Percentiles rank a stretch among this genome's conserved stretches.
Conservation (phyloP, 2,797 vertebrate genomes). For the Pipistrellus nathusii region DNA sequence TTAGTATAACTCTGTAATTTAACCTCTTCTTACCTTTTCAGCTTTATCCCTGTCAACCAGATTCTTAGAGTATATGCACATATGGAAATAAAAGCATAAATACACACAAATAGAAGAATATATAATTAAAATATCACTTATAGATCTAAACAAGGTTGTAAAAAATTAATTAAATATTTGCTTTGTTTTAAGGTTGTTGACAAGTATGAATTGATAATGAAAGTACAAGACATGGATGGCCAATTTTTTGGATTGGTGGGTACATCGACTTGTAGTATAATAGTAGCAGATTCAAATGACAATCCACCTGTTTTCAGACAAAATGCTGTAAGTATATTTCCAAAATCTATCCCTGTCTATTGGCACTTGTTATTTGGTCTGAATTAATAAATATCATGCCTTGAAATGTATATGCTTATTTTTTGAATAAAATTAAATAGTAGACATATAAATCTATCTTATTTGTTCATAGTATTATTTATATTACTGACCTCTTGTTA, state of each 20-base stretch:
- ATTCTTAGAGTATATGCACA: neutral
- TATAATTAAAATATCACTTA: neutral
- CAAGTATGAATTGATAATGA: slow-evolving; percentile 85
- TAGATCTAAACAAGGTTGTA: neutral
- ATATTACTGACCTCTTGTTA: neutral
- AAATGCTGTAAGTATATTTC: slow-evolving; percentile 89
- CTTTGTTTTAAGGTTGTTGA: slow-evolving; percentile 86
- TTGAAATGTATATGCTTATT: neutral
- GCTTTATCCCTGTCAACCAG: neutral
- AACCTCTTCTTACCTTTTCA: neutral
- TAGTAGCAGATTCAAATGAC: slow-evolving; percentile 92
- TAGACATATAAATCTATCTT: neutral
- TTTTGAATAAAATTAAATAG: slow-evolving; percentile 2
- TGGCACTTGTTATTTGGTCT: neutral
- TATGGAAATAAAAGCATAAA: slow-evolving; percentile 1
- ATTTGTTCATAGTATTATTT: neutral
- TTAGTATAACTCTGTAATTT: neutral
- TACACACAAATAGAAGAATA: neutral
- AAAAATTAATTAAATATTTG: slow-evolving; percentile 55
- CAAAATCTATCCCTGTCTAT: neutral
- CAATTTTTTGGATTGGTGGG: slow-evolving; percentile 83
- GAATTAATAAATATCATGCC: neutral
- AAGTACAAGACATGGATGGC: slow-evolving; percentile 92
- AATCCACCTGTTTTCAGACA: slow-evolving; percentile 89
- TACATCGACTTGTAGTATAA: slow-evolving; percentile 89